A percentile compares a stretch with the other conserved stretches of the same genome.
These are phyloP conservation scores for Drosophila sucinea DNA, from an alignment of 1,140 invertebrate species.

Conservation along the genomic window DNA sequence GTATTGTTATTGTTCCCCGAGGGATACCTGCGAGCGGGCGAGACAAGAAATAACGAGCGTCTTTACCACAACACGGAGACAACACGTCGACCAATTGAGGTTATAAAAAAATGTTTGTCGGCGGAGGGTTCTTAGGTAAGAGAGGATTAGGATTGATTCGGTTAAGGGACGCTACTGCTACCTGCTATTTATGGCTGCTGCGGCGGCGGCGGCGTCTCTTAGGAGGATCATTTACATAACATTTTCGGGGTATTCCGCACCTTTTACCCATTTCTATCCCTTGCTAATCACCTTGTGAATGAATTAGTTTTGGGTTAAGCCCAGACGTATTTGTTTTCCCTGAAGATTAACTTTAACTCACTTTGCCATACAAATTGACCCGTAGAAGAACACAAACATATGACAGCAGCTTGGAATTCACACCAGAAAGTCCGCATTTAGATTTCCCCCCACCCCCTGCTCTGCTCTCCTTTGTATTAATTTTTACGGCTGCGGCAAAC, in stretches of 20 bases:
- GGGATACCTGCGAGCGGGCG: slow-evolving; percentile 85
- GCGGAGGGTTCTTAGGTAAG: slow-evolving; percentile 50
- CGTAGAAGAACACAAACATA: slow-evolving; percentile 39
- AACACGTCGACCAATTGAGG: slow-evolving; percentile 58
- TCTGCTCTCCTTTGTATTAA: slow-evolving; percentile 18
- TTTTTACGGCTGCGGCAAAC: slow-evolving; percentile 28
- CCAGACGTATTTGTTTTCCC: slow-evolving; percentile 28
- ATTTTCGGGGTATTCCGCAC: slow-evolving; percentile 14
- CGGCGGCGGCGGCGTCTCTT: slow-evolving; percentile 23
- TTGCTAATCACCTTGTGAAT: slow-evolving; percentile 51
- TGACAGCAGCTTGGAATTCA: slow-evolving; percentile 33
- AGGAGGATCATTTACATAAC: slow-evolving; percentile 42
- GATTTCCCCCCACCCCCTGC: neutral
- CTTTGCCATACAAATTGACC: neutral
- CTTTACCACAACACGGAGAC: slow-evolving; percentile 59
- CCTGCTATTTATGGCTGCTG: slow-evolving; percentile 14
- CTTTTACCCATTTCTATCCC: neutral
- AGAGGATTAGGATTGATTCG: slow-evolving; percentile 43
- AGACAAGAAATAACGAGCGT: slow-evolving; percentile 72
- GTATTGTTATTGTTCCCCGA: slow-evolving; percentile 88
- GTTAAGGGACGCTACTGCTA: slow-evolving; percentile 24
- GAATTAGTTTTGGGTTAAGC: slow-evolving; percentile 17
- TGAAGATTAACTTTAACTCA: slow-evolving; percentile 41
- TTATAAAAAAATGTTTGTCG: slow-evolving; percentile 53
- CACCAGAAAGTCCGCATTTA: slow-evolving; percentile 7